Percentiles rank a stretch among this genome's conserved stretches.
Conservation (phyloP, 2,888 invertebrate species). For the Apantesis nais region DNA sequence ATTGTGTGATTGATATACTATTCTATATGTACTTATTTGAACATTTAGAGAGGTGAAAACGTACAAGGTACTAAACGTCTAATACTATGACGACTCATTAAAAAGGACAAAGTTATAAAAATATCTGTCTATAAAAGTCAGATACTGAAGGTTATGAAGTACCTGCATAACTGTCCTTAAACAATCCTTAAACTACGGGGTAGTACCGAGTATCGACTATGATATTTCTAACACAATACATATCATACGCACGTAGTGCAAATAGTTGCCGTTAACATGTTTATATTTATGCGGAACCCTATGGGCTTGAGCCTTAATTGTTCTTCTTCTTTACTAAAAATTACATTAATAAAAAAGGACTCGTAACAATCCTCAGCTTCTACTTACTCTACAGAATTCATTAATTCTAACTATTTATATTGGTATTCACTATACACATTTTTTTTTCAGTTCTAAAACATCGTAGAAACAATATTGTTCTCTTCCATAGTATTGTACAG, state of each 20-base stretch:
- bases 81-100: neutral
- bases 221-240: neutral
- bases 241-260: neutral
- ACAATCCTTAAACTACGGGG: neutral
- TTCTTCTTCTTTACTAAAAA: neutral
- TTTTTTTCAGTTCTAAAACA: constrained; percentile 30
- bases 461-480: constrained; percentile 50
- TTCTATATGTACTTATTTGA: neutral
- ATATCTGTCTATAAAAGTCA: neutral
- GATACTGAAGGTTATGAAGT: neutral
- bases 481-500: constrained; percentile 60
- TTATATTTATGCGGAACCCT: neutral
- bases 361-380: neutral
- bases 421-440: neutral
- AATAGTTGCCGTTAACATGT: neutral
- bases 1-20: too few species aligned
- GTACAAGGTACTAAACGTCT: neutral
- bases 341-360: neutral
- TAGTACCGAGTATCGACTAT: too few species aligned
- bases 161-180: neutral
- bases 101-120: neutral
- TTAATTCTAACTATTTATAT: neutral
- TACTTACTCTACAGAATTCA: neutral
- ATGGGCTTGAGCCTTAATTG: neutral
- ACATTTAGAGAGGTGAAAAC: neutral